These are phyloP conservation scores for Geopemphigus sp. DNA, from an alignment of 1,140 invertebrate genomes.

Conservation along the genomic window DNA sequence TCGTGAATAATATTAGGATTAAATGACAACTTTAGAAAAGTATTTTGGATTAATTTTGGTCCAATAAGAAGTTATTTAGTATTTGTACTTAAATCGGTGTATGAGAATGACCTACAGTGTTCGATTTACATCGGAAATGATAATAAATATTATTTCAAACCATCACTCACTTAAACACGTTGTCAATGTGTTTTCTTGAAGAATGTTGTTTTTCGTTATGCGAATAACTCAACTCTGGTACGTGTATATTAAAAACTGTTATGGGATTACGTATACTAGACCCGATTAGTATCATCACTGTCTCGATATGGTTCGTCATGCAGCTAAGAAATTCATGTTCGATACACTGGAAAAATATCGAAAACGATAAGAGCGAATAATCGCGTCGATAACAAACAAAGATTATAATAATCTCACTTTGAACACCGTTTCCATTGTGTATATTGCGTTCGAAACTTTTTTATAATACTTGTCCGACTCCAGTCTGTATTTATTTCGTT, in stretches of 20 bases:
- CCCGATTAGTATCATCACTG: conserved; percentile 40
- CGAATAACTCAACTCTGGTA: conserved; percentile 44
- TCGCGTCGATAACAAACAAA: no score
- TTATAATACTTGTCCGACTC: conserved; percentile 47
- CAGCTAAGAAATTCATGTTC: conserved; percentile 32
- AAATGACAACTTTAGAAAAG: no score
- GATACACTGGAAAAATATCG: conserved; percentile 10
- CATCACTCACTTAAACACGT: conserved; percentile 42
- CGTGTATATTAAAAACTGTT: conserved; percentile 44
- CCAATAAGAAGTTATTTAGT: no score
- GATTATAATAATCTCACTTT: no score
- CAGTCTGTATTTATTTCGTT: conserved; percentile 17
- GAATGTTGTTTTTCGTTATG: conserved; percentile 47
- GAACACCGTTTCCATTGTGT: conserved; percentile 44
- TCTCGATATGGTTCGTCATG: conserved; percentile 28
- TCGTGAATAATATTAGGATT: no score
- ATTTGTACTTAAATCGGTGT: no score
- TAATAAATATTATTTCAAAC: no score
- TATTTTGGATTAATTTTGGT: no score
- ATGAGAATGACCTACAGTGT: no score
- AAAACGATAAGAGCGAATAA: background rate
- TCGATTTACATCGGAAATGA: no score
- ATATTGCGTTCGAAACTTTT: conserved; percentile 20
- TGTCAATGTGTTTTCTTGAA: conserved; percentile 30
- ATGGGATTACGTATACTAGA: conserved; percentile 45